Conservation (phyloP, 2,888 invertebrate species). For the Xanthia togata region DNA sequence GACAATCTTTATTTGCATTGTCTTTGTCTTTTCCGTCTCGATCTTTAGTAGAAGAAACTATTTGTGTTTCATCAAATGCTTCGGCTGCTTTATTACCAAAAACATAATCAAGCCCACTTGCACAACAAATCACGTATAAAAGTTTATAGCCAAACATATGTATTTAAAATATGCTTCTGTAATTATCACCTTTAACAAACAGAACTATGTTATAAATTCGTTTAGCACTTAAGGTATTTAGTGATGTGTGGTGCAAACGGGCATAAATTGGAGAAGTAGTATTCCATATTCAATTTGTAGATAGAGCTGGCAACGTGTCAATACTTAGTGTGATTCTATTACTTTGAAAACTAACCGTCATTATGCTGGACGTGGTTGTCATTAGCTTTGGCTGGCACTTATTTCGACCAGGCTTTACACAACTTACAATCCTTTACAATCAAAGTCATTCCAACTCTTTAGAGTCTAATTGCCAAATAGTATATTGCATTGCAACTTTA, state of each 20-base stretch:
- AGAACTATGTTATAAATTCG: background rate
- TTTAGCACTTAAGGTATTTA: background rate
- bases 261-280: background rate
- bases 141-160: background rate
- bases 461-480: background rate
- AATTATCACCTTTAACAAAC: background rate
- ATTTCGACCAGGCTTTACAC: background rate
- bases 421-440: background rate
- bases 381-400: constrained; percentile 26
- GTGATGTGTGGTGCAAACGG: accelerated
- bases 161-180: background rate
- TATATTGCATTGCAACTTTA: background rate
- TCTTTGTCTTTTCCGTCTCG: background rate
- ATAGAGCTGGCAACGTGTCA: constrained; percentile 48
- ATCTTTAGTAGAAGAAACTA: too few species aligned
- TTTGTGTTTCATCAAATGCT: too few species aligned
- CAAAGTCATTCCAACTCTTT: background rate
- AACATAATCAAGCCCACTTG: background rate
- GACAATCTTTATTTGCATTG: background rate
- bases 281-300: constrained; percentile 30
- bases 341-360: constrained; percentile 39
- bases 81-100: too few species aligned
- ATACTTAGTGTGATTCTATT: constrained; percentile 34
- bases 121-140: background rate
- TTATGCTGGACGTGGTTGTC: constrained; percentile 41